Evolutionary conservation across 2,888 invertebrate species (phyloP).

Genomic region (Syrista parreyssii): DNA sequence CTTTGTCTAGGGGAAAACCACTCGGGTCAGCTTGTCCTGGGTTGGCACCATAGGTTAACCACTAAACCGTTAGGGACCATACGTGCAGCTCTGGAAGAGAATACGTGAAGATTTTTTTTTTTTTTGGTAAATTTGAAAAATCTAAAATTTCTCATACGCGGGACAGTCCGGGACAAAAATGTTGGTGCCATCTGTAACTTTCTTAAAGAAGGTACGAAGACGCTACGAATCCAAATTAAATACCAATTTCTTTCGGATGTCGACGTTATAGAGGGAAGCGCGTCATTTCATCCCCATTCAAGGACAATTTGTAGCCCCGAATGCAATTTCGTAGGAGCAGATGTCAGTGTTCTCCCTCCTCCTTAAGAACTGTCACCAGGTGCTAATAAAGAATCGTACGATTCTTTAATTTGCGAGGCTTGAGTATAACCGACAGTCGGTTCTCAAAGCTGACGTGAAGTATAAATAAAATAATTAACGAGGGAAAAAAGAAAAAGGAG

Average conservation of each 20-base stretch:
- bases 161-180: no score
- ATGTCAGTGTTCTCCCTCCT: constrained; percentile 15
- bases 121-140: no score
- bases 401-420: constrained; percentile 14
- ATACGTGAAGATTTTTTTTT: no score
- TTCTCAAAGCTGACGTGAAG: no score
- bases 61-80: not conserved
- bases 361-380: constrained; percentile 17
- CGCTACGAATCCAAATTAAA: constrained; percentile 19
- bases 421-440: constrained; percentile 13
- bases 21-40: not conserved
- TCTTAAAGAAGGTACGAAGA: not conserved
- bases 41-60: not conserved
- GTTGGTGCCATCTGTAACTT: not conserved
- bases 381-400: constrained; percentile 19
- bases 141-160: no score
- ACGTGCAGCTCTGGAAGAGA: no score
- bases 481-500: no score
- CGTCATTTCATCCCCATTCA: constrained; percentile 22
- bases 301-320: constrained; percentile 23
- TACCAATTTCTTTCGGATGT: constrained; percentile 10
- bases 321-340: constrained; percentile 23
- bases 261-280: constrained; percentile 11
- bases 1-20: constrained; percentile 30
- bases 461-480: no score